Evolutionary conservation across 2,888 invertebrate species (phyloP).

Genomic region (Drosophila phalerata): DNA sequence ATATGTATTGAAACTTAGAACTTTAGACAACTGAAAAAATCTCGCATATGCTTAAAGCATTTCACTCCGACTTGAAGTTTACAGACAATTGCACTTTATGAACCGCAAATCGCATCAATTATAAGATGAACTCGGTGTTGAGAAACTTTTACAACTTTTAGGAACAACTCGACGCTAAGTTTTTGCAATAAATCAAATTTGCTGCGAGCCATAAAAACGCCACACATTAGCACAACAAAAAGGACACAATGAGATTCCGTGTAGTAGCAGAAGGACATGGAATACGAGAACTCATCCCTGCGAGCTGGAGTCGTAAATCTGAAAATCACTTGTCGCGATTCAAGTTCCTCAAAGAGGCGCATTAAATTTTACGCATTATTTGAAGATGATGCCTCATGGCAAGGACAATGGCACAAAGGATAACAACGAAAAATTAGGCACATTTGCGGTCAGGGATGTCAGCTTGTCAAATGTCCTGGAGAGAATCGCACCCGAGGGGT

Average conservation of each 20-base stretch:
- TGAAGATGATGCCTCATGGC: slow-evolving; percentile 63
- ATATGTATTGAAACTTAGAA: neutral
- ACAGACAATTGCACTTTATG: slow-evolving; percentile 78
- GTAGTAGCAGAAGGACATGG: neutral
- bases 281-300: slow-evolving; percentile 26
- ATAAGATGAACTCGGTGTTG: slow-evolving; percentile 68
- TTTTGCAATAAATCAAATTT: slow-evolving; percentile 78
- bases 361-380: slow-evolving; percentile 82
- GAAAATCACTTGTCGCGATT: slow-evolving; percentile 83
- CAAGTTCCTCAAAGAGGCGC: slow-evolving; percentile 56
- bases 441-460: slow-evolving; percentile 72
- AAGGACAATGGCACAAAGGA: slow-evolving; percentile 63
- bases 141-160: slow-evolving; percentile 63
- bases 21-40: slow-evolving; percentile 39
- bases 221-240: slow-evolving; percentile 79
- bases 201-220: slow-evolving; percentile 74
- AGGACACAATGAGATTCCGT: slow-evolving; percentile 20
- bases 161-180: slow-evolving; percentile 63
- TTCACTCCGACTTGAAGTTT: slow-evolving; percentile 38
- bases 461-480: slow-evolving; percentile 50
- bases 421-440: slow-evolving; percentile 79
- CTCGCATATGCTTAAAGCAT: slow-evolving; percentile 62
- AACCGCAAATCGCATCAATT: slow-evolving; percentile 78
- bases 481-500: slow-evolving; percentile 13
- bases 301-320: slow-evolving; percentile 77